Conservation (phyloP, 53 echinoderm and acorn worm species). For the Holothuria scabra region DNA sequence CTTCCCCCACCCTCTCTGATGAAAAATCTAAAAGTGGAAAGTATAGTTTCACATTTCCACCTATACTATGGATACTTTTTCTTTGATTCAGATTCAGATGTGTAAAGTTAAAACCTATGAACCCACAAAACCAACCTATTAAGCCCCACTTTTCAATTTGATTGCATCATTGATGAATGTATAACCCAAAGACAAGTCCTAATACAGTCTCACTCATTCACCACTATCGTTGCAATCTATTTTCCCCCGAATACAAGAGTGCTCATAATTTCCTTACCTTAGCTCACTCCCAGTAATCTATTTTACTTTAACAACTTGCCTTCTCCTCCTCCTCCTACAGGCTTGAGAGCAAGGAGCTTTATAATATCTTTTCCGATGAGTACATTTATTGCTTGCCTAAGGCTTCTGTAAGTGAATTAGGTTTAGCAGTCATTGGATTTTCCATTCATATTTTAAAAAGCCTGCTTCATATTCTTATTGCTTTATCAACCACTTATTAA, state of each 20-base stretch:
- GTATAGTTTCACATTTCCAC: too few relatives aligned
- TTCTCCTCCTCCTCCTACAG: too few relatives aligned
- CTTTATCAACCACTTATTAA: constrained; percentile 27
- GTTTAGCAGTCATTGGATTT: constrained; percentile 45
- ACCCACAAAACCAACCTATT: not conserved
- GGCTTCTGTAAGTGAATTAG: constrained; percentile 43
- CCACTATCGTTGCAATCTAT: not conserved
- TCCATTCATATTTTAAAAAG: constrained; percentile 39
- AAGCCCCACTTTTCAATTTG: constrained; percentile 41
- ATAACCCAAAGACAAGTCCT: constrained; percentile 11
- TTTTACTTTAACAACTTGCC: too few relatives aligned
- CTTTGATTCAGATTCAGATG: too few relatives aligned
- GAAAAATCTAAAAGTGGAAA: too few relatives aligned
- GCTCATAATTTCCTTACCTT: too few relatives aligned
- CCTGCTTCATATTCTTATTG: constrained; percentile 17
- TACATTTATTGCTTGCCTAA: constrained; percentile 38
- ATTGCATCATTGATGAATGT: constrained; percentile 37
- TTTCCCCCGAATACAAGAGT: not conserved
- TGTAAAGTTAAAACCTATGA: too few relatives aligned
- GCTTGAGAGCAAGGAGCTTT: too few relatives aligned
- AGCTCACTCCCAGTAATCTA: too few relatives aligned
- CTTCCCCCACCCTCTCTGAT: too few relatives aligned
- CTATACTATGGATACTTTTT: too few relatives aligned
- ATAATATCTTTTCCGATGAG: too few relatives aligned
- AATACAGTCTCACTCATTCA: not conserved